Base-by-base conservation (phyloP, 1,140 invertebrate genomes). In the Asobara japonica region DNA sequence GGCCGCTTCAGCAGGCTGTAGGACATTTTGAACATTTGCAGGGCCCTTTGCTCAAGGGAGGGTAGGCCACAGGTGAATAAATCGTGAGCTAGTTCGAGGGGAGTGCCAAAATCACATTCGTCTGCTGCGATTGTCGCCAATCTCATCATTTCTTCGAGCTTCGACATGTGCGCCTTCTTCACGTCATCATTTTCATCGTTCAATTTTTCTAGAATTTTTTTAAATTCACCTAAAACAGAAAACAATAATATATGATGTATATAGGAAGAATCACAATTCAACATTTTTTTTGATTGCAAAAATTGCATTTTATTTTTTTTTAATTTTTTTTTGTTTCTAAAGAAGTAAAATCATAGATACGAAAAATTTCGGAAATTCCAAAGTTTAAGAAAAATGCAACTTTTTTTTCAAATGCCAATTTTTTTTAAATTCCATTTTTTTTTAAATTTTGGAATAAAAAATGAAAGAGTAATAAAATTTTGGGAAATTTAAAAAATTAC, bases 31-130 rank as follows among this genome's bases (percentile, higher is more conserved):
- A 98, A 85, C 73, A 95, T 87, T 72, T 89, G 89, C 29, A 90
- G 79, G 1, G 92, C 89, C 62, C 89, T 90, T 25, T 88, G 84
- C 85, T 97, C 91, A 45, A 97, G 88, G 67, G 89, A 86, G 64
- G 89, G 82, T 67, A 91, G 83, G 0, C 95, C 95, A 79, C 91
- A 94, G 71, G 89, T 91, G 80, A 98, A 96, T 16, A 98, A 83
- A 86, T 96, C 92, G 33, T 96, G 90, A 0, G 95, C 96, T 27
- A 97, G 86, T 86, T 98, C 96, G 1, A 98, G 80, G 4, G 95
- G 94, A 62, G 94, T 96, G 0, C 96, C 97, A 88, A 97, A 97
- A 85, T 98, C 97, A 83, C 94, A 96, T 85, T 98, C 97, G 84
- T 98, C 97, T 73, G 94, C 93, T 1, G 96, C 96, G 84, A 97